Conservation (phyloP, 2,797 vertebrate species). For the Xyrichtys novacula region DNA sequence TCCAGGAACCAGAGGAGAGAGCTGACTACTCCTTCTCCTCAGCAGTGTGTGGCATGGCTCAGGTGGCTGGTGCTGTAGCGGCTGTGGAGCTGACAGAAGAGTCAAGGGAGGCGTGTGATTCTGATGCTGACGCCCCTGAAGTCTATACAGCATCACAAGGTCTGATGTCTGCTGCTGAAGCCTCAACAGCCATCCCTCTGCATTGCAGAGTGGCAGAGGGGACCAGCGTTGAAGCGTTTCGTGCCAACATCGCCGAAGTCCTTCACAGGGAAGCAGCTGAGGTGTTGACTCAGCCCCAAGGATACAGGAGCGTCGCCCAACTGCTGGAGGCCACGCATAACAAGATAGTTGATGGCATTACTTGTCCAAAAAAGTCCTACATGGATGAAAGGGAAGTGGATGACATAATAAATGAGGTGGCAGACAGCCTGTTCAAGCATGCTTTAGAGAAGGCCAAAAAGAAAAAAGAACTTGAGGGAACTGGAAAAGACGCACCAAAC, state of each 20-base stretch:
- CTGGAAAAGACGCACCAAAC: constrained; percentile 75
- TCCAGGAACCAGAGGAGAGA: constrained; percentile 60
- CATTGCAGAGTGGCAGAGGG: constrained; percentile 86
- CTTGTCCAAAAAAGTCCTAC: constrained; percentile 81
- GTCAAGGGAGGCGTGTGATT: constrained; percentile 42
- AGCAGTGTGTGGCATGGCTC: constrained; percentile 92
- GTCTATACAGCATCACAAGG: constrained; percentile 82
- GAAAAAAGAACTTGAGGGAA: constrained; percentile 79
- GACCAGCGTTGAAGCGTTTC: constrained; percentile 86
- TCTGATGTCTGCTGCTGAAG: constrained; percentile 87
- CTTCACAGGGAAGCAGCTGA: constrained; percentile 89
- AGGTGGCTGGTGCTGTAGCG: constrained; percentile 92
- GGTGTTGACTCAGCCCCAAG: constrained; percentile 87
- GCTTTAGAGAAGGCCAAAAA: constrained; percentile 90
- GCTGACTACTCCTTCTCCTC: constrained; percentile 90
- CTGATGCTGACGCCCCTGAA: constrained; percentile 74
- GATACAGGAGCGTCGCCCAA: constrained; percentile 87
- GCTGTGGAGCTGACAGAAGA: constrained; percentile 88
- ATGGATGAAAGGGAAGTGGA: constrained; percentile 84
- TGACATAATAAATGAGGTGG: constrained; percentile 91
- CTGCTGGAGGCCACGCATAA: constrained; percentile 89
- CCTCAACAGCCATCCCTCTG: constrained; percentile 85
- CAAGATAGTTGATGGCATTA: constrained; percentile 89
- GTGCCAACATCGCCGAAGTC: constrained; percentile 89
- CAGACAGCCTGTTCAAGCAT: constrained; percentile 90